Evolutionary conservation across 2,113 vertebrate genomes (phyloP), one percentile per base, ranked within the genome.

Genomic region (Brachirus orientalis): DNA sequence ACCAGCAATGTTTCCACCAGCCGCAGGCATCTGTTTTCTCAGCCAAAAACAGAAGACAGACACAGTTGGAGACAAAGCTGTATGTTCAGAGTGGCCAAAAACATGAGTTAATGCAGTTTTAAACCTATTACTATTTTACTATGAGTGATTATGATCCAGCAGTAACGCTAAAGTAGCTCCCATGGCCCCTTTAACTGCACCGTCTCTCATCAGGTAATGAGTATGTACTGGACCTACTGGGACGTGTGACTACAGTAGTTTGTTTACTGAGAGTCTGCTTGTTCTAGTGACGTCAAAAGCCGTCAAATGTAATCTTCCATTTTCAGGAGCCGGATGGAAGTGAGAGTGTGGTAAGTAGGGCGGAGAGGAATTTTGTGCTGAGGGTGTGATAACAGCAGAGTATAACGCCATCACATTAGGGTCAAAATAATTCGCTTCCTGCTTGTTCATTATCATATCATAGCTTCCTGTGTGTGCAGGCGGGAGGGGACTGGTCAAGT

Each of bases 391-490:
- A 72, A 65, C 20, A 0, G 10, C 40, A 14, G 40, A 35, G 43
- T 69, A 72, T 54, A 5, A 12, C 57, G 54, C 41, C 52, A 11
- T 53, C 37, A 12, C 0, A 18, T 69, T 22, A 1, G 62, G n/a
- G 69, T 76, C 47, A 37, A 75, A 85, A 75, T 59, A 46, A 20
- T 74, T 79, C 64, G 77, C 67, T 90, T 88, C 85, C 85, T 82
- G 79, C 44, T 40, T 44, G 58, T 62, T 74, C 78, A 57, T 83
- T 86, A 86, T 81, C 78, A 51, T 63, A 77, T 48, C 75, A 57
- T 60, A 62, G 68, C 85, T 86, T 90, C 83, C 84, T 82, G 71
- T 78, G 63, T 73, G 75, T 37, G 17, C 9, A 14, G 61, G 52
- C 63, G 6, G 41, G 38, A 46, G 54, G 20, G 54, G 51, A n/a